Evolutionary conservation across 2,797 vertebrate species (phyloP).

Genomic region (Anguilla obscura): DNA sequence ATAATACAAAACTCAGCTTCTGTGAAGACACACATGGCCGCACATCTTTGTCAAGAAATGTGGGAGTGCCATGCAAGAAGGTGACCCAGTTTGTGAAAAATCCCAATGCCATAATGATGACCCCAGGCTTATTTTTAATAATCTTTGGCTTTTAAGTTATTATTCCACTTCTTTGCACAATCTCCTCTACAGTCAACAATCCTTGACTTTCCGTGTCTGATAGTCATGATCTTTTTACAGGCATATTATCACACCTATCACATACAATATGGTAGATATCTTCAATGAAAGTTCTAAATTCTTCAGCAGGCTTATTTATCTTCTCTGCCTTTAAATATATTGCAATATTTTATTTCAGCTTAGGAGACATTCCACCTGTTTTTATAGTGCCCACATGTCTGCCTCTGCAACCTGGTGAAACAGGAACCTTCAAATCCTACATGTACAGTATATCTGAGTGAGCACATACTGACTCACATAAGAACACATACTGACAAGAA

Average conservation of each 20-base stretch:
- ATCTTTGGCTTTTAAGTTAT: conserved; percentile 72
- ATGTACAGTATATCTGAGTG: background rate
- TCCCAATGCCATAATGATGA: conserved; percentile 71
- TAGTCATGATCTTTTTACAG: conserved; percentile 53
- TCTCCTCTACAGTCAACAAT: conserved; percentile 57
- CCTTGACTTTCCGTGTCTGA: conserved; percentile 52
- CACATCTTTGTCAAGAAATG: conserved; percentile 54
- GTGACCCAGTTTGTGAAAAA: conserved; percentile 55
- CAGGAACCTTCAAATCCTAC: background rate
- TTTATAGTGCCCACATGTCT: background rate
- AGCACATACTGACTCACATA: conserved; percentile 40
- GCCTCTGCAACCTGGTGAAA: background rate
- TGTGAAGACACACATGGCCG: conserved; percentile 53
- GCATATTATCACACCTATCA: conserved; percentile 41
- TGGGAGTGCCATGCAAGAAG: conserved; percentile 52
- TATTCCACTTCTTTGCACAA: conserved; percentile 70
- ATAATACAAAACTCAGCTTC: conserved; percentile 46
- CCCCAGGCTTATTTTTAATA: conserved; percentile 70
- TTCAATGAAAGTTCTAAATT: conserved; percentile 34
- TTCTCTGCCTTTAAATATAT: background rate
- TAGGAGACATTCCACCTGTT: background rate
- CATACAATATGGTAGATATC: conserved; percentile 43
- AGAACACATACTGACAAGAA: conserved; percentile 54
- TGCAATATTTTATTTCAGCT: background rate
- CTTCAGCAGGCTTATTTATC: conserved; percentile 6